These are phyloP conservation scores for Aldrovandia affinis DNA, from an alignment of 2,797 vertebrate species.

Conservation along the genomic window DNA sequence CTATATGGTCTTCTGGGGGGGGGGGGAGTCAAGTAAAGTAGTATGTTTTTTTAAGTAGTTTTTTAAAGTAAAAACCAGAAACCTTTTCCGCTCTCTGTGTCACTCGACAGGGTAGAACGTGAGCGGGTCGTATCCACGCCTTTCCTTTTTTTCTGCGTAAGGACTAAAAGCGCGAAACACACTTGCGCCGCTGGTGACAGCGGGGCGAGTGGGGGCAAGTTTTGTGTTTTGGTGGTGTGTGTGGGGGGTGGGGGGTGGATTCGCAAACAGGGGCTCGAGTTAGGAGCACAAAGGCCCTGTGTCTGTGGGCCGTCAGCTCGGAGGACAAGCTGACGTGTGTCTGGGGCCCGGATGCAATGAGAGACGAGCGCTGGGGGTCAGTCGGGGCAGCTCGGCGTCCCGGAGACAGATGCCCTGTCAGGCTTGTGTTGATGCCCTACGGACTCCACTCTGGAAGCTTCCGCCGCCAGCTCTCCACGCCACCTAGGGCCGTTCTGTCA, in stretches of 20 bases:
- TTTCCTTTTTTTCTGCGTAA: neutral
- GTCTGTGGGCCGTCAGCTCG: neutral
- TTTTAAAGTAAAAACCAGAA: no score
- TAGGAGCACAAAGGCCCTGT: slow-evolving; percentile 26
- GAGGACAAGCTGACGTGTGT: neutral
- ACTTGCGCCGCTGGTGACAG: neutral
- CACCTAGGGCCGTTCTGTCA: neutral
- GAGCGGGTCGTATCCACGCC: neutral
- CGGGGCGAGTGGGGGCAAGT: slow-evolving; percentile 3
- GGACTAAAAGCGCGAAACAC: neutral
- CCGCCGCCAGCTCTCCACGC: neutral
- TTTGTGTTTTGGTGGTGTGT: neutral
- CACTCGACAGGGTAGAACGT: neutral
- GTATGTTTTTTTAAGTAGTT: no score
- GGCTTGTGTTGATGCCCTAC: neutral
- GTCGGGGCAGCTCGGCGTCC: neutral
- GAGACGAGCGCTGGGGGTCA: neutral
- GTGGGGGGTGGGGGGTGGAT: neutral
- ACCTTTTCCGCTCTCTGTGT: neutral
- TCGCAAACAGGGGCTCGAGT: neutral
- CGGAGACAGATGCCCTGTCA: neutral
- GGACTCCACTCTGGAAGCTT: neutral
- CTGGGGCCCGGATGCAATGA: neutral
- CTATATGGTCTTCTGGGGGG: no score
- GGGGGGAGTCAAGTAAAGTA: no score